Evolutionary conservation across 2,113 vertebrate species (phyloP).

Genomic region (Tor tambroides): DNA sequence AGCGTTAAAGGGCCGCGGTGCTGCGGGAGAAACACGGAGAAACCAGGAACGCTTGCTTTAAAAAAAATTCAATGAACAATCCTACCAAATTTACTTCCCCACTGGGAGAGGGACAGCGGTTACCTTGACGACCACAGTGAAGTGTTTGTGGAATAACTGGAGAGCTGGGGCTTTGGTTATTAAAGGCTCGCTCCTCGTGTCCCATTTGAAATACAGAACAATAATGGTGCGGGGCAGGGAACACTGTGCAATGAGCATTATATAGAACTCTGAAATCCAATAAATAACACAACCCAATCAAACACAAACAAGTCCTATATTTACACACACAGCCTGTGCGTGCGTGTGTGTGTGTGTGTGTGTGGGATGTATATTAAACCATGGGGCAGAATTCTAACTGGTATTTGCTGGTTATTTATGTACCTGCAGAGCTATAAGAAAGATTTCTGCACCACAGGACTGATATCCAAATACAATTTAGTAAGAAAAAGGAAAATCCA

Average conservation of each 20-base stretch:
- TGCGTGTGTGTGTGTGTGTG: not conserved
- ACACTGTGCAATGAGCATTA: constrained; percentile 24
- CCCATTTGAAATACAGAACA: constrained; percentile 42
- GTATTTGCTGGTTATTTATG: constrained; percentile 16
- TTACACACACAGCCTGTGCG: not conserved
- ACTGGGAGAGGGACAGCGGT: constrained; percentile 32
- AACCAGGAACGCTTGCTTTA: constrained; percentile 12
- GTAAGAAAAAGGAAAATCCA: not conserved
- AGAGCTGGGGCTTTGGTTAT: constrained; percentile 26
- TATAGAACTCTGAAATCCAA: constrained; percentile 33
- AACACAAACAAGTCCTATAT: constrained; percentile 25
- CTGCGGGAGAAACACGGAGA: constrained; percentile 1
- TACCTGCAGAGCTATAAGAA: not conserved
- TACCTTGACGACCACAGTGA: constrained; percentile 25
- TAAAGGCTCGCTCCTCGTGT: constrained; percentile 36
- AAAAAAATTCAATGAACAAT: constrained; percentile 22
- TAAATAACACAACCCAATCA: constrained; percentile 39
- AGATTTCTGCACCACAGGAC: not conserved
- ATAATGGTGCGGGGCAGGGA: constrained; percentile 17
- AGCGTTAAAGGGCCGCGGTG: constrained; percentile 43
- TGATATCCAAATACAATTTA: not conserved
- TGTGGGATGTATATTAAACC: not conserved
- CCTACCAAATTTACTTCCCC: constrained; percentile 31
- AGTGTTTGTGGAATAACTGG: constrained; percentile 37
- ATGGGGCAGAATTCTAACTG: not conserved